These are phyloP conservation scores for Pandemis cinnamomeana DNA, from an alignment of 2,888 invertebrate genomes.

Conservation along the genomic window DNA sequence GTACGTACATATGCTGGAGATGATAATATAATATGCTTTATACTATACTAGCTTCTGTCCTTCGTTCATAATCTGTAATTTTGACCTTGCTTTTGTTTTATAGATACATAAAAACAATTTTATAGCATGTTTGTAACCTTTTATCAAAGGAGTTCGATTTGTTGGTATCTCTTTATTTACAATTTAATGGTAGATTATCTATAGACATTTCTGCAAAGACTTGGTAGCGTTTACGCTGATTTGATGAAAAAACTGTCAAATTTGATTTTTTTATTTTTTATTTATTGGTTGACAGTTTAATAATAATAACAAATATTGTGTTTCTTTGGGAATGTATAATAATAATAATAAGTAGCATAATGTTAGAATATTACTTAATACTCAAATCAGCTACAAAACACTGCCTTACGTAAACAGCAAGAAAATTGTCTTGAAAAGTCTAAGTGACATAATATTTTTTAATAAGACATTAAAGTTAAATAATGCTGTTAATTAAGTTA, in stretches of 20 bases:
- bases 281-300: constrained; percentile 9
- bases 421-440: constrained; percentile 43
- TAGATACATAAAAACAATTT: no score
- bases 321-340: constrained; percentile 69
- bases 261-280: background rate
- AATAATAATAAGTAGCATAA: constrained; percentile 54
- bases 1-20: no score
- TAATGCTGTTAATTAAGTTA: constrained; percentile 49
- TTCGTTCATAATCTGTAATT: no score
- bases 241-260: background rate
- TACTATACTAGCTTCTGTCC: no score
- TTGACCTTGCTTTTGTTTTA: no score
- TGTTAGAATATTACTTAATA: constrained; percentile 60
- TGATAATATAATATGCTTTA: no score
- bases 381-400: constrained; percentile 69
- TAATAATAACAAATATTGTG: constrained; percentile 54
- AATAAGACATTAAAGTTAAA: constrained; percentile 58
- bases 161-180: no score
- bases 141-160: no score
- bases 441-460: constrained; percentile 16
- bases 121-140: no score
- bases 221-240: background rate
- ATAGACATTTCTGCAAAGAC: no score
- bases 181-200: no score
- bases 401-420: constrained; percentile 61